These are phyloP conservation scores for Drosophila robusta DNA, from an alignment of 2,888 invertebrate genomes.

Conservation along the genomic window DNA sequence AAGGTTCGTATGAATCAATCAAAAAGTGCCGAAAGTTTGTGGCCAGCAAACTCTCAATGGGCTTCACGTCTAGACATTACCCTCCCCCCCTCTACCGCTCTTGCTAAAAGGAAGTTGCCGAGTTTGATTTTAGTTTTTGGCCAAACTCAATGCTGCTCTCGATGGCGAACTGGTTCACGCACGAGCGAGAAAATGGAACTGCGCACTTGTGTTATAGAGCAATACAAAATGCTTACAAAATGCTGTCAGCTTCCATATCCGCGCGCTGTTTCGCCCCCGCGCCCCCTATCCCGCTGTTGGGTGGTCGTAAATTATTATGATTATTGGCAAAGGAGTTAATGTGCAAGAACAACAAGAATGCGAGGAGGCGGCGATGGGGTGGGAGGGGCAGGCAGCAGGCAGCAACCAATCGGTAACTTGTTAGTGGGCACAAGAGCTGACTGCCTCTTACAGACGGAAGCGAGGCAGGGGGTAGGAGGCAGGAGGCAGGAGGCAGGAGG, in stretches of 20 bases:
- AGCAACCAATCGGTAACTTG: constrained; percentile 70
- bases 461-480: not conserved
- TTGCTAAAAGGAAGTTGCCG: constrained; percentile 12
- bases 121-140: constrained; percentile 40
- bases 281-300: constrained; percentile 46
- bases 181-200: not conserved
- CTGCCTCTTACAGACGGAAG: constrained; percentile 18
- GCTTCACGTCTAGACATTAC: constrained; percentile 33
- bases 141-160: constrained; percentile 1
- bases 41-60: constrained; percentile 25
- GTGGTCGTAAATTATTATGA: constrained; percentile 76
- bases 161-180: constrained; percentile 20
- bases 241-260: constrained; percentile 51
- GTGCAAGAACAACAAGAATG: constrained; percentile 53
- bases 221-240: constrained; percentile 70
- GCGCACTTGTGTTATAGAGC: constrained; percentile 31
- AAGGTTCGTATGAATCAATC: constrained; percentile 8
- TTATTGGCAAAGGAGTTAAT: constrained; percentile 76
- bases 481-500: constrained; percentile 6
- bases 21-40: constrained; percentile 26
- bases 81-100: not conserved
- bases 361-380: constrained; percentile 1
- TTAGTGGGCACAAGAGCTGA: constrained; percentile 51
- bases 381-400: constrained; percentile 34
- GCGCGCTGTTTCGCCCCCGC: not conserved